Percentiles rank a stretch among this genome's conserved stretches.
Conservation (phyloP, 2,888 invertebrate species). For the Pristionchus entomophagus region DNA sequence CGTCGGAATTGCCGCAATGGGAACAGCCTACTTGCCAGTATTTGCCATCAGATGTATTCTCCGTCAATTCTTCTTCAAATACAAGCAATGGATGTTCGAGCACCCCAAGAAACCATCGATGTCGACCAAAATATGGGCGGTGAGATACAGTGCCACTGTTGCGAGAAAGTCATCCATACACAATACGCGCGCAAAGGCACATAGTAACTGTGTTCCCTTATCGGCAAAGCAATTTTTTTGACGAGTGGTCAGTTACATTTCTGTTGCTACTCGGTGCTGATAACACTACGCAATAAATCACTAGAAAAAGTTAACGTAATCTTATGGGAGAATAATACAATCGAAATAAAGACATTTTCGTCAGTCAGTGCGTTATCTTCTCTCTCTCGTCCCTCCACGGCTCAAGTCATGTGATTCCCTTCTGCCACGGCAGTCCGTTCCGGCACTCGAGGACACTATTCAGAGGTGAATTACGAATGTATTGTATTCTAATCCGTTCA, state of each 20-base stretch:
- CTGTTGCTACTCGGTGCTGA: no score
- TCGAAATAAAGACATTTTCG: not conserved
- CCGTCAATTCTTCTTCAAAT: conserved; percentile 65
- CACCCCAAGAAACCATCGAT: conserved; percentile 67
- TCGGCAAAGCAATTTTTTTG: no score
- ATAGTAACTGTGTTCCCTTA: not conserved
- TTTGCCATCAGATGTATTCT: conserved; percentile 61
- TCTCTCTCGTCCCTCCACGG: conserved; percentile 57
- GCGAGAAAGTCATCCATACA: no score
- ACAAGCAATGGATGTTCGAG: conserved; percentile 71
- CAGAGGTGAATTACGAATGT: no score
- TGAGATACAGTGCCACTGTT: conserved; percentile 45
- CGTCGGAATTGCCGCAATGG: conserved; percentile 49
- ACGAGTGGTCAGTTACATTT: no score
- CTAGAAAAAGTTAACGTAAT: no score
- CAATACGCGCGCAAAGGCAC: not conserved
- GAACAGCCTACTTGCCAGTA: conserved; percentile 56
- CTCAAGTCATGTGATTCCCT: conserved; percentile 66
- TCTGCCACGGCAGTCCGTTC: conserved; percentile 66
- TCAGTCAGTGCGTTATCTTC: conserved; percentile 55
- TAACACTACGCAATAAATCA: no score
- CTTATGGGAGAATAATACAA: no score
- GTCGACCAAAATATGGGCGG: conserved; percentile 68
- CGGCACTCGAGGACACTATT: conserved; percentile 63
- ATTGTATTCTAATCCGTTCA: no score